Conservation (phyloP, 1,140 invertebrate genomes). For the Maniola jurtina region DNA sequence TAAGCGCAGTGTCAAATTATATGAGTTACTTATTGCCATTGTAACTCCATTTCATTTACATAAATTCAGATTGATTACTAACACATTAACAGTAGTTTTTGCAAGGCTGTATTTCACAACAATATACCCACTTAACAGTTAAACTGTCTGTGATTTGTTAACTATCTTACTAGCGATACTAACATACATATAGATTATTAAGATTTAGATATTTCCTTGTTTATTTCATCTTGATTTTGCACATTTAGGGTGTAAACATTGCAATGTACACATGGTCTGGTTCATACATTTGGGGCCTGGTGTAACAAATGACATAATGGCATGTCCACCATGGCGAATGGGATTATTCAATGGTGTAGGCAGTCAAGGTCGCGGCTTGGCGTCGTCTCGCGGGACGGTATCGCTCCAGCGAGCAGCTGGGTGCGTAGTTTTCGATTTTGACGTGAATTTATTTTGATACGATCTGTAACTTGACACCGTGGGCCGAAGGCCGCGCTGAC, state of each 20-base stretch:
- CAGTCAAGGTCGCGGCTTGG: slow-evolving; percentile 24
- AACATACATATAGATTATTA: too few relatives aligned
- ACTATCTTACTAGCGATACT: too few relatives aligned
- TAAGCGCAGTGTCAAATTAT: too few relatives aligned
- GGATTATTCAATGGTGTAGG: background rate
- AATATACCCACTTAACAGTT: too few relatives aligned
- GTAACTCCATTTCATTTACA: too few relatives aligned
- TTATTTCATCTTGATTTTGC: background rate
- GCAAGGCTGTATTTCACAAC: too few relatives aligned
- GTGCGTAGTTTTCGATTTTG: slow-evolving; percentile 24
- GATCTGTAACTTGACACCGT: slow-evolving; percentile 46
- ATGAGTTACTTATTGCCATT: too few relatives aligned
- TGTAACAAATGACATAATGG: slow-evolving; percentile 3
- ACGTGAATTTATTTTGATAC: slow-evolving; percentile 16
- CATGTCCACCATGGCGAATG: slow-evolving; percentile 10
- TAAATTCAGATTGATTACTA: too few relatives aligned
- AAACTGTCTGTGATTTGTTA: too few relatives aligned
- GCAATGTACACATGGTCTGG: background rate
- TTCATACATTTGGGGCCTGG: background rate
- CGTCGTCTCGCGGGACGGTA: background rate
- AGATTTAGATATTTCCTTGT: background rate
- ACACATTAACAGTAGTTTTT: too few relatives aligned
- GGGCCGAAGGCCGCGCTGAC: slow-evolving; percentile 44
- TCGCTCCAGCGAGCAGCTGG: background rate
- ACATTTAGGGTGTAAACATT: slow-evolving; percentile 6